These are phyloP conservation scores for Apamea crenata DNA, from an alignment of 2,888 invertebrate species.

Conservation along the genomic window DNA sequence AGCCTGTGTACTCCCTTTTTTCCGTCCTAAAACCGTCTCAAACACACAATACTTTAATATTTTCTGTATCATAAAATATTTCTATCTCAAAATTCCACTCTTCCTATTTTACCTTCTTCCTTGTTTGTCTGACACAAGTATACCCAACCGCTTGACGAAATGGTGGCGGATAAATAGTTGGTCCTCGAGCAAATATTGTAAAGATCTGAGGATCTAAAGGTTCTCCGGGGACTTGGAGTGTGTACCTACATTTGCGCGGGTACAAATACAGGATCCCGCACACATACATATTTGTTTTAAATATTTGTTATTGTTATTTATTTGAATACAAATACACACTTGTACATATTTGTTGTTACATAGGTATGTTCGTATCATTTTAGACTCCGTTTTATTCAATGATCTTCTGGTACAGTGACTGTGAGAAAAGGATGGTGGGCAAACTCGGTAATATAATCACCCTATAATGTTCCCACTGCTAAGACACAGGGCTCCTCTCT, in stretches of 20 bases:
- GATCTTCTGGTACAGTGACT: neutral
- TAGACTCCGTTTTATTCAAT: neutral
- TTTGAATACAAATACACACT: slow-evolving; percentile 16
- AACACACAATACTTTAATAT: slow-evolving; percentile 7
- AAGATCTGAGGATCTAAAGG: slow-evolving; percentile 61
- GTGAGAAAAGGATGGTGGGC: neutral
- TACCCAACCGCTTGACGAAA: slow-evolving; percentile 54
- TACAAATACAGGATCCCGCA: slow-evolving; percentile 36
- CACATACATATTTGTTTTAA: no score
- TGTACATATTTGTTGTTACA: slow-evolving; percentile 20
- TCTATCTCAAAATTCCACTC: neutral
- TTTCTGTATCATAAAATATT: neutral
- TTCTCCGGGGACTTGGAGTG: slow-evolving; percentile 58
- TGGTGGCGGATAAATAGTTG: slow-evolving; percentile 59
- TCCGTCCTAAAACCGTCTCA: neutral
- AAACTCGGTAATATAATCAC: neutral
- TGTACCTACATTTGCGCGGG: slow-evolving; percentile 58
- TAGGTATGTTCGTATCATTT: slow-evolving; percentile 10
- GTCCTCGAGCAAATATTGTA: slow-evolving; percentile 59
- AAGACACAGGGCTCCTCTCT: no score
- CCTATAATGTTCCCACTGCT: no score
- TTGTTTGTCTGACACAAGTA: slow-evolving; percentile 35
- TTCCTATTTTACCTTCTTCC: slow-evolving; percentile 11
- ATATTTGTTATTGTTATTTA: no score
- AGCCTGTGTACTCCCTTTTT: neutral